Base-by-base conservation (phyloP, 2,113 vertebrate species). In the Anhinga rufa region DNA sequence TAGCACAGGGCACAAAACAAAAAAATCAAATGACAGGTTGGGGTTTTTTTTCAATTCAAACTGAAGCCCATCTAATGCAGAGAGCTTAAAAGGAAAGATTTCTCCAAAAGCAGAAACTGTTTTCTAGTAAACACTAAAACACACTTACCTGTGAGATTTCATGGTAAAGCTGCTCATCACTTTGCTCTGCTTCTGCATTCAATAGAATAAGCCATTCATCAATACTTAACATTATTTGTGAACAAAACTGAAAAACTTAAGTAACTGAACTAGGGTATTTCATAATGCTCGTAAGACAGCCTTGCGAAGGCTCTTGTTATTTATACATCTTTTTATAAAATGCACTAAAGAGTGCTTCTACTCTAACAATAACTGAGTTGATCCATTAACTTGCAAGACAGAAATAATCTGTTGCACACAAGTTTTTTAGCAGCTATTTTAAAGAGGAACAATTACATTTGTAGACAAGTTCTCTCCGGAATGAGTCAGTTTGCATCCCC, bases 121-220 rank as follows among this genome's bases (percentile, higher is more conserved):
- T 74, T 79, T 76, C 25, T 42, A 93, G 32, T 12, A 72, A 90
- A 82, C 20, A 54, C 9, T 72, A 64, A 74, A 91, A 49, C 32
- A 60, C 14, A 86, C 98, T 90, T 82, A 99, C 99, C 98, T 99
- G 99, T 72, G 99, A 99, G 42, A 99, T 99, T 98, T 99, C 99
- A 97, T 99, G 98, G 97, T 98, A 99, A 78, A 99, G 98, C 80
- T 99, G 99, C 82, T 99, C 99, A 51, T 99, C 99, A 46, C 99
- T 99, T 92, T 99, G 99, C 82, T 99, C 99, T 81, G 99, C 98
- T 97, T 99, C 99, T 99, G 96, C 57, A 94, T 96, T 94, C 61
- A 57, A 97, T 0, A 91, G 79, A 85, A 90, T 12, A 78, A 94
- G 29, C 13, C 46, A 79, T 18, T 62, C 28, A 36, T 95, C 89